phyloP scores from a whole-genome alignment of 1,140 invertebrate species.

The Heliconius melpomene region DNA sequence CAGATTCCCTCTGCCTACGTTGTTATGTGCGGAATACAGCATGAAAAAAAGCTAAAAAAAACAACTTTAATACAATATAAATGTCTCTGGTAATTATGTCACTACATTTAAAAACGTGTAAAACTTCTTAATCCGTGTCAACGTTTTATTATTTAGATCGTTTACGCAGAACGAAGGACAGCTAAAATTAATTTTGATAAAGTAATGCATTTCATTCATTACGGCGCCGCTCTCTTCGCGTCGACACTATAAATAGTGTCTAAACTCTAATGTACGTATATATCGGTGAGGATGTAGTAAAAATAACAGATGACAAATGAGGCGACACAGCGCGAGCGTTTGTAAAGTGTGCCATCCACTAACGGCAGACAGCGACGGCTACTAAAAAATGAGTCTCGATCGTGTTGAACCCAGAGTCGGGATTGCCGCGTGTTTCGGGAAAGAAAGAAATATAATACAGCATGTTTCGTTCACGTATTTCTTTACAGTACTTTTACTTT shows the following conservation, averaged over 20 bases:
- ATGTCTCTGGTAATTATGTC: neutral
- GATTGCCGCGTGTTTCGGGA: neutral
- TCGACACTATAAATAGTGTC: neutral
- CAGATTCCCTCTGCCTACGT: too few species aligned
- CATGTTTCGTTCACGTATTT: too few species aligned
- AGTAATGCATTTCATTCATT: constrained; percentile 7
- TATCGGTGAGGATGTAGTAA: neutral
- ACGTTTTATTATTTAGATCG: neutral
- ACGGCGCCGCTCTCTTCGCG: neutral
- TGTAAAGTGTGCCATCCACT: neutral
- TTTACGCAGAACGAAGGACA: neutral
- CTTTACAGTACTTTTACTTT: too few species aligned
- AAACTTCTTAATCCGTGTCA: constrained; percentile 2
- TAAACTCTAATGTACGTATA: neutral
- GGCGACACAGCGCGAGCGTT: neutral
- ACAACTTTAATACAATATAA: neutral
- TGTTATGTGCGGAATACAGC: too few species aligned
- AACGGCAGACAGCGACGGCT: neutral
- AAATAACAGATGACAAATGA: constrained; percentile 8
- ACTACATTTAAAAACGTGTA: neutral
- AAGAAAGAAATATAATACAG: neutral
- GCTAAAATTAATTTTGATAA: constrained; percentile 3
- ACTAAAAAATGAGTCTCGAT: neutral
- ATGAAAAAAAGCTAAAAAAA: too few species aligned
- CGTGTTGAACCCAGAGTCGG: neutral